These are phyloP conservation scores for Scotopteryx bipunctaria DNA, from an alignment of 2,888 invertebrate genomes.

Conservation along the genomic window DNA sequence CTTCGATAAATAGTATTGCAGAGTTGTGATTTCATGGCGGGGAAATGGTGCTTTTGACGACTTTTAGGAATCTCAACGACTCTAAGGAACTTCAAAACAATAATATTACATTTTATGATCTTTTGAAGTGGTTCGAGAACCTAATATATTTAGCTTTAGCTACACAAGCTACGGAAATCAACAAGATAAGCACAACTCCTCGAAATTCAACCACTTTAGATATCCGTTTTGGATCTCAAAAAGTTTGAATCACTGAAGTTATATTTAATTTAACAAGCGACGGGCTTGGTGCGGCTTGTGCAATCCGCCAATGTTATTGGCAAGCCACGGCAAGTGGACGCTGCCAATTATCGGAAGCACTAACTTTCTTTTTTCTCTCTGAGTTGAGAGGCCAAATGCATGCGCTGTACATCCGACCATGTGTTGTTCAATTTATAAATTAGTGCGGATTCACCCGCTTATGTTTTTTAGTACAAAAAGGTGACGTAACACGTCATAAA, in stretches of 20 bases:
- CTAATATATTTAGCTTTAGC: background rate
- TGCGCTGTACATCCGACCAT: background rate
- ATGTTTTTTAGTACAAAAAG: too few relatives aligned
- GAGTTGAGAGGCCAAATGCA: constrained; percentile 3
- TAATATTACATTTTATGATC: background rate
- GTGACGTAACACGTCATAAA: too few relatives aligned
- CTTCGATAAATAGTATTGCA: too few relatives aligned
- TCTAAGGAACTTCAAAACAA: background rate
- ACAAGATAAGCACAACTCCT: constrained; percentile 4
- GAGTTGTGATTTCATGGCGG: background rate
- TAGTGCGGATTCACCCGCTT: too few relatives aligned
- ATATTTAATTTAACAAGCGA: constrained; percentile 2
- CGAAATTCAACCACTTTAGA: constrained; percentile 14
- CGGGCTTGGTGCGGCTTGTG: background rate
- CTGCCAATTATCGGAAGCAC: constrained; percentile 13
- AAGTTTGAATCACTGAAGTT: constrained; percentile 5
- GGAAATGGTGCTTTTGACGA: background rate
- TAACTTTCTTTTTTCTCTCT: constrained; percentile 15
- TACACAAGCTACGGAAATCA: background rate
- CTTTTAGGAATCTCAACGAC: background rate
- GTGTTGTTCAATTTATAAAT: background rate
- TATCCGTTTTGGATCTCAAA: constrained; percentile 2
- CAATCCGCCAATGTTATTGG: constrained; percentile 14
- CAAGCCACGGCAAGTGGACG: constrained; percentile 9
- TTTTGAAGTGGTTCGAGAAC: background rate